These are phyloP conservation scores for Riparia riparia DNA, from an alignment of 2,113 vertebrate genomes.

Conservation along the genomic window DNA sequence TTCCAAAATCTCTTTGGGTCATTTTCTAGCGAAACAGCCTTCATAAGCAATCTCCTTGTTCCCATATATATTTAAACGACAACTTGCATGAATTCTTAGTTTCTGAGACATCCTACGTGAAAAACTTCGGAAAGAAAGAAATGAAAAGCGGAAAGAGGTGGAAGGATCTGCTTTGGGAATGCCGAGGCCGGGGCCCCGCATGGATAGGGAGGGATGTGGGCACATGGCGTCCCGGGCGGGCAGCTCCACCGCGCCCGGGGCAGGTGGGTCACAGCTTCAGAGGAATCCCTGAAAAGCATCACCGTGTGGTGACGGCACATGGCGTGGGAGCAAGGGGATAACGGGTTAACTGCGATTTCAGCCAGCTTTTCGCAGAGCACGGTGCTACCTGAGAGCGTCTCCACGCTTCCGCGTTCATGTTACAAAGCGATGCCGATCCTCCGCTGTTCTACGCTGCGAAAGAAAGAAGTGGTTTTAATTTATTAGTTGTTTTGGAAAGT, in stretches of 20 bases:
- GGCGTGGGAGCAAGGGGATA: background rate
- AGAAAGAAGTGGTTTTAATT: accelerated
- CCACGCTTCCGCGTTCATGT: accelerated
- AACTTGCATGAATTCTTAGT: accelerated
- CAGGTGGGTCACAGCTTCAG: background rate
- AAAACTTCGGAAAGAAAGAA: accelerated
- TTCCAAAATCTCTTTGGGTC: accelerated
- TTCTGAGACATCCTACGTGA: accelerated
- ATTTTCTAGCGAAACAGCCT: accelerated
- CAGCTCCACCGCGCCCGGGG: accelerated
- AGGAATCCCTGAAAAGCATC: background rate
- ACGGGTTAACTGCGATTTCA: background rate
- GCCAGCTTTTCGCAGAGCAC: accelerated
- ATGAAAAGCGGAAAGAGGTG: accelerated
- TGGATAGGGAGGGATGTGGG: background rate
- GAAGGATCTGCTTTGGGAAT: accelerated
- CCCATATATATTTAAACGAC: accelerated
- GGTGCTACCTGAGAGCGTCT: accelerated
- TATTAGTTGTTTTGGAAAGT: accelerated
- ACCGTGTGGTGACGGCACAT: background rate
- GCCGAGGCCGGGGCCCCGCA: accelerated
- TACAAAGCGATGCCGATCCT: accelerated
- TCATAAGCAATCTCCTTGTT: accelerated
- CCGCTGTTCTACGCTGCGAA: accelerated
- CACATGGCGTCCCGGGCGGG: background rate